A percentile compares a stretch with the other conserved stretches of the same genome.
Conservation (phyloP, 2,888 invertebrate species). For the Aphidius colemani region DNA sequence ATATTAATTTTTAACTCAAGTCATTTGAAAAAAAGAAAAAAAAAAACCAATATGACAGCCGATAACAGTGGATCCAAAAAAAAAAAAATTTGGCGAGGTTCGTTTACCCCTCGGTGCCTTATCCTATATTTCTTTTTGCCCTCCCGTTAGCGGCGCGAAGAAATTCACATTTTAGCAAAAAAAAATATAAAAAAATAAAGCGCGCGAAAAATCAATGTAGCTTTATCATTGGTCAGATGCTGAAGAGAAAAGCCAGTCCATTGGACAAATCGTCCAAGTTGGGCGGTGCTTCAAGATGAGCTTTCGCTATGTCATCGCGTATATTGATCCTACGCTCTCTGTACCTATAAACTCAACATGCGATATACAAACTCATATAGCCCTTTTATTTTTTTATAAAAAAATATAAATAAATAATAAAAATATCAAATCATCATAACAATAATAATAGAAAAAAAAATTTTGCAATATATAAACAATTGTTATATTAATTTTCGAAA, state of each 20-base stretch:
- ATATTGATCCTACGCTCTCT: constrained; percentile 55
- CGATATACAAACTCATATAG: too few species aligned
- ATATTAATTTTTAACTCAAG: too few species aligned
- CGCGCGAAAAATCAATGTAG: constrained; percentile 55
- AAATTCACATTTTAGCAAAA: constrained; percentile 54
- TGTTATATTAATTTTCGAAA: too few species aligned
- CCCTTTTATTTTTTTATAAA: too few species aligned
- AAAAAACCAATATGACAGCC: constrained; percentile 25
- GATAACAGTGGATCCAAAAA: not conserved
- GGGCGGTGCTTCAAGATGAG: constrained; percentile 60
- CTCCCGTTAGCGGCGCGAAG: constrained; percentile 39
- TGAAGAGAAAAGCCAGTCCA: constrained; percentile 35
- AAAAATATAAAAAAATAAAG: constrained; percentile 29
- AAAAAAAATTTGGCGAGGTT: constrained; percentile 18
- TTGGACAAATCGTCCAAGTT: constrained; percentile 44
- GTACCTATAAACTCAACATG: too few species aligned
- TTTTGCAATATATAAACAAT: too few species aligned
- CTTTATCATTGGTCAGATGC: constrained; percentile 45
- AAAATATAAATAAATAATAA: too few species aligned
- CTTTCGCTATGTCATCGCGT: constrained; percentile 59
- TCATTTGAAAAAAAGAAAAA: not conserved
- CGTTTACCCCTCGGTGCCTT: constrained; percentile 36
- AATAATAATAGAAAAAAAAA: too few species aligned
- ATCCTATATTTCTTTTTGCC: constrained; percentile 30
- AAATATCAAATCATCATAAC: too few species aligned